Percentiles rank a stretch among this genome's conserved stretches.
Evolutionary conservation across 2,888 invertebrate genomes (phyloP).

Genomic region (Lasius platythorax): DNA sequence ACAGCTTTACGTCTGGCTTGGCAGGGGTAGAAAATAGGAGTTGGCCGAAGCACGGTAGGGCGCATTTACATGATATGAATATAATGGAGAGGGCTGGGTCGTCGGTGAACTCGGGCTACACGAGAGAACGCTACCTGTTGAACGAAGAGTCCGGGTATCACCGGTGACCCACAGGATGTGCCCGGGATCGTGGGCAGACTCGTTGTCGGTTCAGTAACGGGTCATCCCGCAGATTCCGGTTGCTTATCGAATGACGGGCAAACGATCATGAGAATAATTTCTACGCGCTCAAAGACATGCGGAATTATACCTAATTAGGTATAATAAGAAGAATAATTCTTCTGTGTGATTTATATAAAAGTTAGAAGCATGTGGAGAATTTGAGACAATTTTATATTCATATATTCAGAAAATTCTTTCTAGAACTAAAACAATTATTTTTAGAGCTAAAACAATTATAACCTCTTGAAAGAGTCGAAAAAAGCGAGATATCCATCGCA

Average conservation of each 20-base stretch:
- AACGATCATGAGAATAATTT: slow-evolving; percentile 16
- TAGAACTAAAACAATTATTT: background rate
- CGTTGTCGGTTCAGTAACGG: slow-evolving; percentile 28
- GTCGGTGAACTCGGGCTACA: slow-evolving; percentile 74
- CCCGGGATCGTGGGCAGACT: slow-evolving; percentile 52
- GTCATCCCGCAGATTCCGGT: background rate
- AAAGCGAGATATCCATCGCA: background rate
- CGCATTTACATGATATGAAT: slow-evolving; percentile 86
- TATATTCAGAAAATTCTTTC: background rate
- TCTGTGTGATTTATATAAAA: background rate
- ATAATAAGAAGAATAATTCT: background rate
- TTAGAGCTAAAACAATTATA: background rate
- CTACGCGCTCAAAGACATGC: background rate
- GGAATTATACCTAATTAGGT: background rate
- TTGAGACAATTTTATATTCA: background rate
- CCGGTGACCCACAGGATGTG: slow-evolving; percentile 81
- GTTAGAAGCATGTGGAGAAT: background rate
- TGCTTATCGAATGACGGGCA: slow-evolving; percentile 9
- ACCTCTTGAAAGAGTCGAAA: background rate
- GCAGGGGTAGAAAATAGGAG: slow-evolving; percentile 76
- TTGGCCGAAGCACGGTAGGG: slow-evolving; percentile 75
- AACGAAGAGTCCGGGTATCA: slow-evolving; percentile 81
- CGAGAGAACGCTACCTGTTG: slow-evolving; percentile 84
- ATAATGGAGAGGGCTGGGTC: slow-evolving; percentile 84
- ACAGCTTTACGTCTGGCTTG: slow-evolving; percentile 58